These are phyloP conservation scores for Lacanobia wlatinum DNA, from an alignment of 2,888 invertebrate genomes.

Conservation along the genomic window DNA sequence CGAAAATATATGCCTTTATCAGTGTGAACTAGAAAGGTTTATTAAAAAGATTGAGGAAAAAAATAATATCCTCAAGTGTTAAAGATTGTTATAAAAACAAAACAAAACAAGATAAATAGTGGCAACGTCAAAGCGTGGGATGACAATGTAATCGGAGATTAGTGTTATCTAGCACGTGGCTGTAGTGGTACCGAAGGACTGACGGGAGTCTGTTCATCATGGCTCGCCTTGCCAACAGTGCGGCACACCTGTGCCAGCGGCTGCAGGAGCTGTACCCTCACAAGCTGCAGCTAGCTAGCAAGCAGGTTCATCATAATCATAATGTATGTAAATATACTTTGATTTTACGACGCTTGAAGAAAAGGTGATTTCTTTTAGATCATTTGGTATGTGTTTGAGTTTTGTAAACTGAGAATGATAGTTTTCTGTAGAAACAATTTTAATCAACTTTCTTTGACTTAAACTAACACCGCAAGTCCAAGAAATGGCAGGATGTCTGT, in stretches of 20 bases:
- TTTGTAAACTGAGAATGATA: too few species aligned
- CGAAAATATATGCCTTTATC: constrained; percentile 36
- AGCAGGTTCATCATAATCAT: constrained; percentile 73
- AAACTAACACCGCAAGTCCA: background rate
- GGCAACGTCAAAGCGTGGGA: constrained; percentile 61
- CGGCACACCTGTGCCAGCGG: constrained; percentile 84
- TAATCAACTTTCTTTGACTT: too few species aligned
- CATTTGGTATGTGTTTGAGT: too few species aligned
- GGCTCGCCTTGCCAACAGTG: constrained; percentile 84
- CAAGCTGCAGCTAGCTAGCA: constrained; percentile 78
- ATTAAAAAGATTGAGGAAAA: constrained; percentile 32
- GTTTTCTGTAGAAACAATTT: too few species aligned
- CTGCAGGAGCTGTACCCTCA: constrained; percentile 87
- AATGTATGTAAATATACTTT: constrained; percentile 55
- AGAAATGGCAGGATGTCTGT: constrained; percentile 43
- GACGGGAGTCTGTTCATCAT: constrained; percentile 65
- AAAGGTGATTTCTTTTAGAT: background rate
- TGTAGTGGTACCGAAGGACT: constrained; percentile 40
- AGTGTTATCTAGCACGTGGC: constrained; percentile 69
- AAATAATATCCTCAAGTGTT: constrained; percentile 43
- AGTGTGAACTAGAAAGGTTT: constrained; percentile 29
- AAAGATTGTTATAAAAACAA: constrained; percentile 51
- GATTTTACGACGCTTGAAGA: background rate
- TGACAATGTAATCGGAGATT: constrained; percentile 64
- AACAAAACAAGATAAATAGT: constrained; percentile 56